These are phyloP conservation scores for Archips crataeganus DNA, from an alignment of 2,888 invertebrate genomes.

Conservation along the genomic window DNA sequence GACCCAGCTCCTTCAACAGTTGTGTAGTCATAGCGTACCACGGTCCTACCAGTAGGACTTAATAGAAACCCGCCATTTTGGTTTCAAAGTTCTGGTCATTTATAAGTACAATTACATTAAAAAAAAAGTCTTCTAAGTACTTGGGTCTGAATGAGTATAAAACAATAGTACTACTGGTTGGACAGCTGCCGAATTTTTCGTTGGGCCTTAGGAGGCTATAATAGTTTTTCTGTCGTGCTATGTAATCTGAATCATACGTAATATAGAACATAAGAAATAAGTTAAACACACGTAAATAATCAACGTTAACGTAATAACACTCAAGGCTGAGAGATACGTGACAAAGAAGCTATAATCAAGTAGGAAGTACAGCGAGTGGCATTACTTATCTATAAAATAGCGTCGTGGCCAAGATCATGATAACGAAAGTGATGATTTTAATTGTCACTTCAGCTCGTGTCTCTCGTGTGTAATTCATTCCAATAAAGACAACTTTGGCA, in stretches of 20 bases:
- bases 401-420: slow-evolving; percentile 13
- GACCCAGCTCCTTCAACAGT: too few relatives aligned
- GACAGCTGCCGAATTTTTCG: too few relatives aligned
- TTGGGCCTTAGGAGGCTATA: too few relatives aligned
- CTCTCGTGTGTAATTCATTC: background rate
- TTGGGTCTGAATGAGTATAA: too few relatives aligned
- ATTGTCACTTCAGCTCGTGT: background rate
- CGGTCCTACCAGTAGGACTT: too few relatives aligned
- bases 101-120: too few relatives aligned
- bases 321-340: slow-evolving; percentile 35
- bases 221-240: background rate
- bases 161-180: too few relatives aligned
- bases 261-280: slow-evolving; percentile 14
- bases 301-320: slow-evolving; percentile 25
- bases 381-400: slow-evolving; percentile 18
- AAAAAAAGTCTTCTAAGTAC: too few relatives aligned
- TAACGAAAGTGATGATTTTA: slow-evolving; percentile 13
- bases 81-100: too few relatives aligned
- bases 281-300: slow-evolving; percentile 20
- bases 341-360: slow-evolving; percentile 25
- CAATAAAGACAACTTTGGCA: background rate
- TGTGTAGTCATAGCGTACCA: too few relatives aligned
- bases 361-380: slow-evolving; percentile 30
- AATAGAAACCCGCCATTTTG: too few relatives aligned
- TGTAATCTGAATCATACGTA: slow-evolving; percentile 4